Base-by-base conservation (phyloP, 1,140 invertebrate species). In the Cyclargus thomasi region DNA sequence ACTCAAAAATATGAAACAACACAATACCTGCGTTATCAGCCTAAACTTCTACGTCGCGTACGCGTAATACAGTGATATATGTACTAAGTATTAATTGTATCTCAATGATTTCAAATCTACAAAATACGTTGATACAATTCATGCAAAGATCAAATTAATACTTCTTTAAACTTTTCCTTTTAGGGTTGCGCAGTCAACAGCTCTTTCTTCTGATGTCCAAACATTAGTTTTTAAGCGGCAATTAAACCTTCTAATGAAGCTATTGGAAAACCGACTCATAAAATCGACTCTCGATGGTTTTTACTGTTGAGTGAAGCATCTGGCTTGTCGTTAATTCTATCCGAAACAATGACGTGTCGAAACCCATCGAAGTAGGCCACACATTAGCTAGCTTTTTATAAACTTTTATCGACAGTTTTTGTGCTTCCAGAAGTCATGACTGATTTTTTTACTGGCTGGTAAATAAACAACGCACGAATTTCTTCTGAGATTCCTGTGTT, bases 241-340 rank as follows among this genome's bases (percentile, higher is more conserved):
- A 55, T 55, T n/a, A 55, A 55, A 17, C 53, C 10, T 6, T 20
- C 55, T 59, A 59, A 11, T 59, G 20, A 59, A 59, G 18, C 18
- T 20, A 59, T 59, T 59, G 20, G 20, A 20, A 21, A 59, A 20
- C 55, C 55, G 20, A 21, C 18, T 20, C 18, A 11, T 20, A 59
- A 29, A 59, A 59, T 59, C 55, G 55, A 21, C 55, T 11, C 55
- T 59, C 20, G 55, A 20, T 59, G 18, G 20, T 20, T 21, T 17
- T 55, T 55, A 59, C 20, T 21, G 55, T 20, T 59, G 18, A 59
- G 55, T 59, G 18, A 59, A 59, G 55, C 55, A 59, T 59, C 55
- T 59, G 55, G 55, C 17, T 47, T 47, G 11, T 47, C 11, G 39
- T 47, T 47, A 47, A 14, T 47, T 47, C 11, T 47, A 47, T 47